These are phyloP conservation scores for Uloborus diversus DNA, from an alignment of 1,140 invertebrate species.

Conservation along the genomic window DNA sequence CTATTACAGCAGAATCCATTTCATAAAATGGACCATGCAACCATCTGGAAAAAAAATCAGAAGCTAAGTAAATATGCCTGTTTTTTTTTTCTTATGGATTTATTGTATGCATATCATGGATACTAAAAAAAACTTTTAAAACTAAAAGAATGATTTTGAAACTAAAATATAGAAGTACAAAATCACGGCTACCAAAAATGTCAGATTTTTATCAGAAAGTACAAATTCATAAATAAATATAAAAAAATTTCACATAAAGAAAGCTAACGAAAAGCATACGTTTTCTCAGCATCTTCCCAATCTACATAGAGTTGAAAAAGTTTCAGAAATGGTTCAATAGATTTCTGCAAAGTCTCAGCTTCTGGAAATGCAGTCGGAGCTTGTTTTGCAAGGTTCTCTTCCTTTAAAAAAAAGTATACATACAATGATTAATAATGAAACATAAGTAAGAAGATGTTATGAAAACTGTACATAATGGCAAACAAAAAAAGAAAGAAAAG, in stretches of 20 bases:
- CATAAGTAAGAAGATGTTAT: too few relatives aligned
- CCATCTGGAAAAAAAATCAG: slow-evolving; percentile 70
- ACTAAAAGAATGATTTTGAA: background rate
- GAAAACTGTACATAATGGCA: too few relatives aligned
- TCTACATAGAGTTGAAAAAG: slow-evolving; percentile 71
- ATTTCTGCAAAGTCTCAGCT: slow-evolving; percentile 71
- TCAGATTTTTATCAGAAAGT: too few relatives aligned
- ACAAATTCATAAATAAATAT: background rate
- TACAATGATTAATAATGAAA: too few relatives aligned
- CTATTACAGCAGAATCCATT: slow-evolving; percentile 77
- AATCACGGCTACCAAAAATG: too few relatives aligned
- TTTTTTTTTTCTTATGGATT: background rate
- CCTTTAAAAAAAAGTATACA: slow-evolving; percentile 65
- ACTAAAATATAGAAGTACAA: background rate
- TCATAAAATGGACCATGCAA: slow-evolving; percentile 90
- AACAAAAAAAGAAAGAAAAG: too few relatives aligned
- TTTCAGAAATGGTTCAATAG: slow-evolving; percentile 69
- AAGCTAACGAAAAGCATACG: too few relatives aligned
- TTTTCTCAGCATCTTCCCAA: slow-evolving; percentile 82
- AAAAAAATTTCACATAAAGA: background rate
- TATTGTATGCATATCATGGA: background rate
- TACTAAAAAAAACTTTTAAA: background rate
- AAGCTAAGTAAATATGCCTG: background rate
- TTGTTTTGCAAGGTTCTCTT: slow-evolving; percentile 86
- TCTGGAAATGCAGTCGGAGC: slow-evolving; percentile 77